Conservation (phyloP, 2,888 invertebrate genomes). For the Eremobia ochroleuca region DNA sequence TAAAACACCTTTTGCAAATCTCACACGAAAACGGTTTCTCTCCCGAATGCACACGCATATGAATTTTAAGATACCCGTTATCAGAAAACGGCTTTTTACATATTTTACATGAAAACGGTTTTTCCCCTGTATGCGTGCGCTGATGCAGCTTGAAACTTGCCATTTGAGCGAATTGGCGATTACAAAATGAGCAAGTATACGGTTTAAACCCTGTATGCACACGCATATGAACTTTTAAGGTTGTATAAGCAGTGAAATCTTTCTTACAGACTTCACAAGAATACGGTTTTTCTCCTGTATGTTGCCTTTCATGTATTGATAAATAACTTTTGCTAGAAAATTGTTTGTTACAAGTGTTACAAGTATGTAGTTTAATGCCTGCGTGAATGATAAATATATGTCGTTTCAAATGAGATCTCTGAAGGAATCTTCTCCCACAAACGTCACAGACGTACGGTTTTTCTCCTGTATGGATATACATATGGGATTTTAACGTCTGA, state of each 20-base stretch:
- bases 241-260: constrained; percentile 85
- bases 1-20: constrained; percentile 82
- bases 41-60: constrained; percentile 85
- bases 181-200: constrained; percentile 83
- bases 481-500: constrained; percentile 86
- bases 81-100: constrained; percentile 86
- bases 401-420: constrained; percentile 84
- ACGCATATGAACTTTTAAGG: constrained; percentile 86
- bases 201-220: constrained; percentile 86
- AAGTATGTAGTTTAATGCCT: constrained; percentile 81
- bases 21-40: constrained; percentile 85
- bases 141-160: constrained; percentile 86
- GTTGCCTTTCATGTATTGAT: constrained; percentile 83
- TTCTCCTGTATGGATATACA: constrained; percentile 85
- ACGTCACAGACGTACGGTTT: constrained; percentile 85
- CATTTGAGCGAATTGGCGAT: constrained; percentile 85
- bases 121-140: constrained; percentile 85
- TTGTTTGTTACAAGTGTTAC: constrained; percentile 83
- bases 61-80: constrained; percentile 87
- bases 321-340: constrained; percentile 87
- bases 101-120: constrained; percentile 81
- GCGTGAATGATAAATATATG: constrained; percentile 86
- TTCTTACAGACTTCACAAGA: constrained; percentile 85
- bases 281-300: constrained; percentile 84
- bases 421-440: constrained; percentile 83